A percentile compares a stretch with the other conserved stretches of the same genome.
These are phyloP conservation scores for Acrobasis consociella DNA, from an alignment of 2,888 invertebrate species.

Conservation along the genomic window DNA sequence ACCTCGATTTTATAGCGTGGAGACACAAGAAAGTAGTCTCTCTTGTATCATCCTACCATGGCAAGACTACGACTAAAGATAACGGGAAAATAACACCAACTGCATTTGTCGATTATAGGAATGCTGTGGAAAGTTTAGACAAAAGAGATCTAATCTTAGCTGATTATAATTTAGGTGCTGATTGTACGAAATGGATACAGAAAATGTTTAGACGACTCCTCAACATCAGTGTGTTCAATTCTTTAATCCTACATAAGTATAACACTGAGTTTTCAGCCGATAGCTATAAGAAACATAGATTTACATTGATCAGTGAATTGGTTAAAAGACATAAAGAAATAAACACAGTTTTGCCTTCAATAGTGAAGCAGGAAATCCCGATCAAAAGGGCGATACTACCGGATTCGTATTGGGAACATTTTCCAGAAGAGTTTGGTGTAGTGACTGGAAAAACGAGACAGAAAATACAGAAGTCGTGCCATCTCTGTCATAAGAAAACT, in stretches of 20 bases:
- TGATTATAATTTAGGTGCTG: neutral
- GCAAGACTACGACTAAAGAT: neutral
- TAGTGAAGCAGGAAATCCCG: neutral
- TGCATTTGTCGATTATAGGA: slow-evolving; percentile 4
- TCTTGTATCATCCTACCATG: neutral
- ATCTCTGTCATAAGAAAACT: neutral
- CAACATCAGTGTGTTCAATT: slow-evolving; percentile 6
- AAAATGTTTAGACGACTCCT: neutral
- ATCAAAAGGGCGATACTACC: neutral
- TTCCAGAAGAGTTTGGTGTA: neutral
- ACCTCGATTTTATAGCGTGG: slow-evolving; percentile 5
- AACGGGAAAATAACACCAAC: neutral
- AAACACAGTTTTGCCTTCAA: neutral
- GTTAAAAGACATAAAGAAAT: neutral
- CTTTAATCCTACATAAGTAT: slow-evolving; percentile 5
- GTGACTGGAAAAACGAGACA: neutral
- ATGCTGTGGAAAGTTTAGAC: slow-evolving; percentile 3
- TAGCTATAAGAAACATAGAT: neutral
- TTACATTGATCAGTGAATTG: neutral
- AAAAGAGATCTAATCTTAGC: slow-evolving; percentile 9
- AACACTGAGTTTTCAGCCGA: neutral
- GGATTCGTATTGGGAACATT: slow-evolving; percentile 5
- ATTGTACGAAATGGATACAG: neutral
- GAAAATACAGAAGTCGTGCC: neutral
- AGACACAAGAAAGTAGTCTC: slow-evolving; percentile 1